Evolutionary conservation across 2,113 vertebrate genomes (phyloP).

Genomic region (Blennius ocellaris): DNA sequence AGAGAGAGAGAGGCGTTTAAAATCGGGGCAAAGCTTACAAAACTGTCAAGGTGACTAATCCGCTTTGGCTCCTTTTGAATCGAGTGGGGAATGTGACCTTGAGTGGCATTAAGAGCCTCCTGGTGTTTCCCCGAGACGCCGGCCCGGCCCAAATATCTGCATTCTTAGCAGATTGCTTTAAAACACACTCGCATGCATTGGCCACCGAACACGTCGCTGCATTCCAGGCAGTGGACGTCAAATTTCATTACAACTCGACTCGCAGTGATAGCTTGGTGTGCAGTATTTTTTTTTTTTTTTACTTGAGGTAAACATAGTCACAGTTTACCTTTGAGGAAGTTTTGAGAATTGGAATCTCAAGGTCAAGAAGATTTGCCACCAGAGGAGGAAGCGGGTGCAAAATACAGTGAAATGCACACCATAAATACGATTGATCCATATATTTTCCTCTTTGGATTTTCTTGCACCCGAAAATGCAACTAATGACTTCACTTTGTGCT

Average conservation of each 20-base stretch:
- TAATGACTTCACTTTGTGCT: no score
- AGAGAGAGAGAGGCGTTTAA: conserved; percentile 36
- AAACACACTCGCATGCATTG: conserved; percentile 4
- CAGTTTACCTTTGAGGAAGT: no score
- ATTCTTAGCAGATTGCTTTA: neutral
- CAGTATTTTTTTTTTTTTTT: no score
- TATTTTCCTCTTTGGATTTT: no score
- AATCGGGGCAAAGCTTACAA: conserved; percentile 18
- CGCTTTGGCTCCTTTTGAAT: conserved; percentile 29
- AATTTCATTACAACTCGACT: conserved; percentile 20
- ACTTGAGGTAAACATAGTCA: no score
- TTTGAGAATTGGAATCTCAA: no score
- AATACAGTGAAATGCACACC: no score
- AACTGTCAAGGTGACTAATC: conserved; percentile 45
- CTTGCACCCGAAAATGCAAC: no score
- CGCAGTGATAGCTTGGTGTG: no score
- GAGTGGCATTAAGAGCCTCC: conserved; percentile 5
- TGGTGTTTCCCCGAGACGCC: neutral
- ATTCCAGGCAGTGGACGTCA: conserved; percentile 25
- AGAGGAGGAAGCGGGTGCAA: no score
- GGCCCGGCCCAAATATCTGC: neutral
- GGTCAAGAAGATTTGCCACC: no score
- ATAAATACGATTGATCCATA: no score
- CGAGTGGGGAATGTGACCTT: conserved; percentile 35
- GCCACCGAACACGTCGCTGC: conserved; percentile 2